Percentiles rank a stretch among this genome's conserved stretches.
These are phyloP conservation scores for Cherax quadricarinatus DNA, from an alignment of 1,140 invertebrate species.

Conservation along the genomic window DNA sequence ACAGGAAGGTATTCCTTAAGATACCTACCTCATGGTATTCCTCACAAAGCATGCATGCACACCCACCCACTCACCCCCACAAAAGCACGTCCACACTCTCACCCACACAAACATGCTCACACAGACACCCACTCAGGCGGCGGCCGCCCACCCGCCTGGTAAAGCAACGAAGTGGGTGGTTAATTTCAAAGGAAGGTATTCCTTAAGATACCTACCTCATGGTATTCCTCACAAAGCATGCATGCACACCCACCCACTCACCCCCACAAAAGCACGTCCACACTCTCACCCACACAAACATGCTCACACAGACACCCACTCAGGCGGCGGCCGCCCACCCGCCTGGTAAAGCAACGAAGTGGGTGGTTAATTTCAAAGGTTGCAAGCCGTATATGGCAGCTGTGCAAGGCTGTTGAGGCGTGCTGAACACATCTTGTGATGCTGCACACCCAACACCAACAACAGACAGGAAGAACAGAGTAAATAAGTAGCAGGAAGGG, in stretches of 20 bases:
- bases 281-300: neutral
- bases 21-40: too few relatives aligned
- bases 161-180: neutral
- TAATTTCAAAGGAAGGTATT: neutral
- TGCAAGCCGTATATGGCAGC: neutral
- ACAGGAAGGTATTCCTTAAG: too few relatives aligned
- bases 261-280: neutral
- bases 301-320: neutral
- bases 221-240: neutral
- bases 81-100: neutral
- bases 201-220: too few relatives aligned
- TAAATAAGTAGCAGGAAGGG: too few relatives aligned
- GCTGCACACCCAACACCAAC: too few relatives aligned
- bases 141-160: neutral
- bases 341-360: neutral
- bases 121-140: neutral
- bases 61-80: neutral
- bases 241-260: neutral
- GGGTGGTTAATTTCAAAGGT: neutral
- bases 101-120: neutral
- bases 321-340: neutral
- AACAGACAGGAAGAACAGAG: too few relatives aligned
- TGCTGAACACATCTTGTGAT: neutral
- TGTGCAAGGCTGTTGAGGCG: neutral
- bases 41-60: neutral